Percentiles rank a stretch among this genome's conserved stretches.
These are phyloP conservation scores for Anguilla anguilla DNA, from an alignment of 2,797 vertebrate species.

Conservation along the genomic window DNA sequence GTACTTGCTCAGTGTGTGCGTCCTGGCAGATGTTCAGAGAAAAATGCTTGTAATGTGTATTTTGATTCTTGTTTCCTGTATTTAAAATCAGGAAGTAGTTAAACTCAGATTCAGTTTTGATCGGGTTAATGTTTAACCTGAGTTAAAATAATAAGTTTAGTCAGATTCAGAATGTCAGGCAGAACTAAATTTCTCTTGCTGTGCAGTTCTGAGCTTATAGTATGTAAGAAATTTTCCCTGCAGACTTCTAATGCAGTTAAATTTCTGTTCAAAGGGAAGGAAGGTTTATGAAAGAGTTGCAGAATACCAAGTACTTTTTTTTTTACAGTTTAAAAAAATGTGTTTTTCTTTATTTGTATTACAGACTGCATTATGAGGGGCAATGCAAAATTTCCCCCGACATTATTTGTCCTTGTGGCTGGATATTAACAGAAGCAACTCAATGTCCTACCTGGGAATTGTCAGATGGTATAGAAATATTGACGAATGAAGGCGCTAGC, in stretches of 20 bases:
- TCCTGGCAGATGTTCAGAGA: not conserved
- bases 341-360: not conserved
- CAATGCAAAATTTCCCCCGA: not conserved
- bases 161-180: not conserved
- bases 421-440: not conserved
- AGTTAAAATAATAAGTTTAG: not conserved
- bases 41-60: not conserved
- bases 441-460: not conserved
- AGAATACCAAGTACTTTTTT: no score
- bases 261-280: no score
- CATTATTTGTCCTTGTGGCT: not conserved
- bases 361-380: not conserved
- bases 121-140: not conserved
- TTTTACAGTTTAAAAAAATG: no score
- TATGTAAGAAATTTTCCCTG: no score
- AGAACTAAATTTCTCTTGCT: not conserved
- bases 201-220: not conserved
- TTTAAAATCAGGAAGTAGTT: not conserved
- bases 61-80: not conserved
- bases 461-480: not conserved
- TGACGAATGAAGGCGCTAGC: not conserved
- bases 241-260: no score
- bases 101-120: not conserved
- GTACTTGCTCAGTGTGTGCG: not conserved
- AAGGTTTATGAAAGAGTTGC: no score